These are phyloP conservation scores for Pachymerium ferrugineum DNA, from an alignment of 2,888 invertebrate species.

Conservation along the genomic window DNA sequence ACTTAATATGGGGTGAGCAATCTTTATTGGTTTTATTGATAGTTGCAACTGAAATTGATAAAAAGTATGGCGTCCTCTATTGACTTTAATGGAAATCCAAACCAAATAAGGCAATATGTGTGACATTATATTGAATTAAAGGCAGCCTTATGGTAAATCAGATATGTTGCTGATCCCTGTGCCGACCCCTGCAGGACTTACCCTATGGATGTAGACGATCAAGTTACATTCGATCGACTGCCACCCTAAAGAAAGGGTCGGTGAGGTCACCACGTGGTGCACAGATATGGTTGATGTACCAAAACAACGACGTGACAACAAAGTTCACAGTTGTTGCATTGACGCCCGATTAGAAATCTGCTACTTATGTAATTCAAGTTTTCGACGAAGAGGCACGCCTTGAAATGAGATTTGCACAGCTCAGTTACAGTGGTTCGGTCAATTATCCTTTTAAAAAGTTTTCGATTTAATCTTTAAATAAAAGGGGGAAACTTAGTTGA, in stretches of 20 bases:
- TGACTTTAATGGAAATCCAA: neutral
- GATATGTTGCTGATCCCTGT: neutral
- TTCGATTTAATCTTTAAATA: neutral
- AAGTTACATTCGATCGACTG: constrained; percentile 16
- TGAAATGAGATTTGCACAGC: too few species aligned
- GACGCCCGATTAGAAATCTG: neutral
- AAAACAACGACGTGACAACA: constrained; percentile 17
- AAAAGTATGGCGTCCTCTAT: neutral
- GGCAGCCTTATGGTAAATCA: neutral
- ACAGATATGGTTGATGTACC: constrained; percentile 1
- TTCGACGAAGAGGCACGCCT: too few species aligned
- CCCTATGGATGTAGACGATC: neutral
- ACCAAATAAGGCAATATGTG: neutral
- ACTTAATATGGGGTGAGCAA: neutral
- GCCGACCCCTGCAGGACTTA: neutral
- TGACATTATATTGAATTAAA: constrained; percentile 10
- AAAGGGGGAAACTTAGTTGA: neutral
- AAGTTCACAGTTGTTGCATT: neutral
- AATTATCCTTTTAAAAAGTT: neutral
- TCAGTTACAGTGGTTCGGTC: too few species aligned
- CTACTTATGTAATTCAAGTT: too few species aligned
- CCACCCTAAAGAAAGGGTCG: neutral
- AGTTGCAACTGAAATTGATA: neutral
- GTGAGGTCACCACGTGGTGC: neutral
- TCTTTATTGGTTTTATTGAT: neutral